Evolutionary conservation across 53 echinoderm and acorn worm genomes (phyloP).

Genomic region (Astropecten irregularis): DNA sequence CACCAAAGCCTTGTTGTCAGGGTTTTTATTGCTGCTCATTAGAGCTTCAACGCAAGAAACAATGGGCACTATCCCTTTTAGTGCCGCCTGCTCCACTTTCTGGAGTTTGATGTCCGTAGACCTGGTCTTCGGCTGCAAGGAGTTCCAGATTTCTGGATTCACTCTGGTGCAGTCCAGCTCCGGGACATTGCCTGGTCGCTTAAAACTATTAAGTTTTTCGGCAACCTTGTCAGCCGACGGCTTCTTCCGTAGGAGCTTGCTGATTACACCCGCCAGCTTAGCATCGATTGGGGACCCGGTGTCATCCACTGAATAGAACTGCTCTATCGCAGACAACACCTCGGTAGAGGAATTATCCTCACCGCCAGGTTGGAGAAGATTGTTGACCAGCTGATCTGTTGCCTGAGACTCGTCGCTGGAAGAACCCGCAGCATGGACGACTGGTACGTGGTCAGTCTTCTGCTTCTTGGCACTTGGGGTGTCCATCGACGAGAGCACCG

Average conservation of each 20-base stretch:
- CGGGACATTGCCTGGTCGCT: neutral
- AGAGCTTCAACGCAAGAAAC: too few relatives aligned
- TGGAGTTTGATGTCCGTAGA: conserved; percentile 8
- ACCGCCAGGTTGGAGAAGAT: too few relatives aligned
- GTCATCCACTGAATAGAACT: neutral
- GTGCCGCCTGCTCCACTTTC: too few relatives aligned
- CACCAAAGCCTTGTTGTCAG: neutral
- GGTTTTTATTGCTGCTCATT: neutral
- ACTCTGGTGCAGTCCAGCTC: too few relatives aligned
- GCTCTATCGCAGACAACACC: too few relatives aligned
- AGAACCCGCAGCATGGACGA: neutral
- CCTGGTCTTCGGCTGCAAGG: conserved; percentile 4
- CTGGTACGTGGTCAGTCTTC: neutral
- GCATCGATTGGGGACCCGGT: neutral
- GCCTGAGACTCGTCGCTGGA: neutral
- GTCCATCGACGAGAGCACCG: neutral
- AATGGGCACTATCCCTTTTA: too few relatives aligned
- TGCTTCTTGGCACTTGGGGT: neutral
- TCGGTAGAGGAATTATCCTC: too few relatives aligned
- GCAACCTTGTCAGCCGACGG: neutral
- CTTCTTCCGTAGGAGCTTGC: neutral
- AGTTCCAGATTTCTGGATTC: conserved; percentile 7
- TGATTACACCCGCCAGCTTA: neutral
- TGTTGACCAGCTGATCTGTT: neutral
- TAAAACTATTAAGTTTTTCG: neutral